These are phyloP conservation scores for Galaxea fascicularis DNA, from an alignment of 92 coral and sea anemone species.

Conservation along the genomic window DNA sequence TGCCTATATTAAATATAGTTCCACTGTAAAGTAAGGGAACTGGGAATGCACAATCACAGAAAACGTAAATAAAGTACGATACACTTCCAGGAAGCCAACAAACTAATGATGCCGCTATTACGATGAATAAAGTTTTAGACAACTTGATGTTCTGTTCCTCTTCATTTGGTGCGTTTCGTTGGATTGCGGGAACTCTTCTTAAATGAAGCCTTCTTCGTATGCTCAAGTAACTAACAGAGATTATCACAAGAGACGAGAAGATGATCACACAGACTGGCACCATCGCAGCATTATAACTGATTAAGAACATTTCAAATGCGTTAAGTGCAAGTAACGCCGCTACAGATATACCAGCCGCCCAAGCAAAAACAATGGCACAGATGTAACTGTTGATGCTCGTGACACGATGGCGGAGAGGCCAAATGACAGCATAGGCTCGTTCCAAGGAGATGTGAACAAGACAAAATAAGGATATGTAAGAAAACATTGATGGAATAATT, in stretches of 20 bases:
- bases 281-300: not conserved
- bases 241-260: not conserved
- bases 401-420: conserved; percentile 40
- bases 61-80: not conserved
- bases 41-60: not conserved
- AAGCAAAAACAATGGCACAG: not conserved
- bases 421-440: conserved; percentile 34
- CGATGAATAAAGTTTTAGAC: conserved; percentile 20
- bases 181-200: not conserved
- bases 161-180: not conserved
- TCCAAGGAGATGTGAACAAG: conserved; percentile 28
- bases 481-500: not conserved
- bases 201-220: not conserved
- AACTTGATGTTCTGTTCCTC: conserved; percentile 17
- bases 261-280: not conserved
- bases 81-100: conserved; percentile 27
- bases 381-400: not conserved
- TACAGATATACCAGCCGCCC: conserved; percentile 3
- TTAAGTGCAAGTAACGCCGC: not conserved
- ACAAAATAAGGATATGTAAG: not conserved
- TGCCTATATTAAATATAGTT: not conserved
- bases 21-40: not conserved
- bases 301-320: not conserved
- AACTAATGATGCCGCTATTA: conserved; percentile 6
- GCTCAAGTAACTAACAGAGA: conserved; percentile 8